These are phyloP conservation scores for Osmerus eperlanus DNA, from an alignment of 2,113 vertebrate species.

Conservation along the genomic window DNA sequence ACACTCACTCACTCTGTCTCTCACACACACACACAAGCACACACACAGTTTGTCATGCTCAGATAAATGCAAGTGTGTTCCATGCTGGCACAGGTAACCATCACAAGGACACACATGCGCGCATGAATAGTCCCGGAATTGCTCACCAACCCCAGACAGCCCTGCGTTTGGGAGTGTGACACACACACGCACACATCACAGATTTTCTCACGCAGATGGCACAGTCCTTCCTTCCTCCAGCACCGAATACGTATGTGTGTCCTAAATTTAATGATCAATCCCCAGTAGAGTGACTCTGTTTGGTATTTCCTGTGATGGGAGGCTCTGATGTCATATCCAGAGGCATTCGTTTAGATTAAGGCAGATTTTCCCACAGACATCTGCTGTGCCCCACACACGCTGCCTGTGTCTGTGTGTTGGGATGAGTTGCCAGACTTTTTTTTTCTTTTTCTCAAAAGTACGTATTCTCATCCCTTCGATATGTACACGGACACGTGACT, in stretches of 20 bases:
- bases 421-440: slow-evolving; percentile 27
- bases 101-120: slow-evolving; percentile 5
- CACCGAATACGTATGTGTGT: slow-evolving; percentile 18
- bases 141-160: slow-evolving; percentile 33
- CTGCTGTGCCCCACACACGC: slow-evolving; percentile 50
- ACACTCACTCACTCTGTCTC: background rate
- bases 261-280: slow-evolving; percentile 16
- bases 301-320: slow-evolving; percentile 50
- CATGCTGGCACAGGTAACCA: slow-evolving; percentile 14
- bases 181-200: slow-evolving; percentile 2
- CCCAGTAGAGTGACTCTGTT: slow-evolving; percentile 21
- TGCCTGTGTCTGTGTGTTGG: slow-evolving; percentile 20
- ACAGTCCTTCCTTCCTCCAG: slow-evolving; percentile 22
- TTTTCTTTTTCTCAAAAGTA: slow-evolving; percentile 35
- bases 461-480: too few species aligned
- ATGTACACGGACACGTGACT: slow-evolving; percentile 1
- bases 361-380: slow-evolving; percentile 68
- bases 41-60: background rate
- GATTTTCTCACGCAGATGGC: background rate
- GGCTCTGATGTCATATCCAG: slow-evolving; percentile 60
- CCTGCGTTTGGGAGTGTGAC: slow-evolving; percentile 9
- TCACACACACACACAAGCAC: background rate
- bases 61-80: slow-evolving; percentile 25
- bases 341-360: slow-evolving; percentile 49
- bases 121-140: slow-evolving; percentile 28